Conservation (phyloP, 2,888 invertebrate genomes). For the Crematogaster levior region DNA sequence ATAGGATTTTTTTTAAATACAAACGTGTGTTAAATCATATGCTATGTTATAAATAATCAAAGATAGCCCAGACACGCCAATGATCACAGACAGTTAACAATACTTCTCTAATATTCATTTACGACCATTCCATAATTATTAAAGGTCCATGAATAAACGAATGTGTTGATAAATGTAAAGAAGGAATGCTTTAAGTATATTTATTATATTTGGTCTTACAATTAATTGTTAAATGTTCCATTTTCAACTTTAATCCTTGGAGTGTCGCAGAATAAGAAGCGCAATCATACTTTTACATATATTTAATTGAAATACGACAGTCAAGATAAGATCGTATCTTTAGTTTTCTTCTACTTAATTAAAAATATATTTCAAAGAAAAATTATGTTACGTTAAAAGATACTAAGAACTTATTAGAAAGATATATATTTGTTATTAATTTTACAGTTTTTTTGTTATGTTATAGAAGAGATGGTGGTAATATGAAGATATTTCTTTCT, state of each 20-base stretch:
- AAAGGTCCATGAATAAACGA: slow-evolving; percentile 8
- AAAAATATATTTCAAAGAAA: neutral
- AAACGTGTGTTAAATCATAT: slow-evolving; percentile 69
- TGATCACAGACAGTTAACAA: slow-evolving; percentile 60
- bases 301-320: neutral
- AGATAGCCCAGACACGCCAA: slow-evolving; percentile 29
- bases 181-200: neutral
- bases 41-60: slow-evolving; percentile 61
- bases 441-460: neutral
- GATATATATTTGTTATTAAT: neutral
- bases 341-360: neutral
- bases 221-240: neutral
- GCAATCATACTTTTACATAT: neutral
- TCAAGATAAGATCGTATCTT: neutral
- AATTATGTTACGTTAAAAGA: neutral
- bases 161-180: neutral
- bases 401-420: neutral
- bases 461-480: too few species aligned
- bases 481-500: too few species aligned
- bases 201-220: neutral
- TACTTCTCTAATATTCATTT: slow-evolving; percentile 5
- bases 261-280: slow-evolving; percentile 7
- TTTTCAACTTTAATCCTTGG: neutral
- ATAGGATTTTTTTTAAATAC: slow-evolving; percentile 58
- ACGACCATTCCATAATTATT: neutral